Conservation (phyloP, 1,140 invertebrate genomes). For the Papilio aristodemus region DNA sequence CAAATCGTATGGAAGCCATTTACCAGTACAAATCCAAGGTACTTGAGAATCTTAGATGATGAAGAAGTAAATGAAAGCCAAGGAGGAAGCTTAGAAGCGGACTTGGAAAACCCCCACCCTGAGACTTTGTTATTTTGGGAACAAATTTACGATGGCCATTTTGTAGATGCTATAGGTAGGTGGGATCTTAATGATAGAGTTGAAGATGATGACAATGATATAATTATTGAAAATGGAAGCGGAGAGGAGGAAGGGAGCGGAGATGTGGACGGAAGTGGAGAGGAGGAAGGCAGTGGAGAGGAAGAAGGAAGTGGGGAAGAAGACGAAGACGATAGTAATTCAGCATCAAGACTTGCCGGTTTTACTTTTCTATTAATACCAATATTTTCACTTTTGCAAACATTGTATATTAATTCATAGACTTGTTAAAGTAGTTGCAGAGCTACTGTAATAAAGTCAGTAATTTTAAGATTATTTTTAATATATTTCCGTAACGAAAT, state of each 20-base stretch:
- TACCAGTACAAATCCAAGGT: slow-evolving; percentile 43
- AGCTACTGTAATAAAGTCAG: background rate
- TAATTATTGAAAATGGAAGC: slow-evolving; percentile 4
- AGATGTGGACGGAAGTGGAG: slow-evolving; percentile 33
- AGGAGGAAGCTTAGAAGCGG: slow-evolving; percentile 48
- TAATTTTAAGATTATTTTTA: slow-evolving; percentile 36
- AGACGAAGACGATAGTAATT: slow-evolving; percentile 40
- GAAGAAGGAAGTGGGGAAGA: slow-evolving; percentile 19
- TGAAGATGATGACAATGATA: slow-evolving; percentile 40
- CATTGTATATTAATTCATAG: slow-evolving; percentile 48
- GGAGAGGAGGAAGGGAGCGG: slow-evolving; percentile 23
- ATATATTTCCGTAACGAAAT: slow-evolving; percentile 47
- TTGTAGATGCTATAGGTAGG: slow-evolving; percentile 55
- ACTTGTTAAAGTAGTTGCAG: slow-evolving; percentile 41
- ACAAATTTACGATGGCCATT: slow-evolving; percentile 57
- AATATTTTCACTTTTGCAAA: slow-evolving; percentile 54
- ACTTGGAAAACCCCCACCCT: slow-evolving; percentile 52
- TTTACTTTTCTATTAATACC: slow-evolving; percentile 58
- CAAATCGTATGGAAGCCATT: slow-evolving; percentile 51
- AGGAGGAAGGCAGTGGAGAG: slow-evolving; percentile 34
- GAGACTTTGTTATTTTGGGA: slow-evolving; percentile 60
- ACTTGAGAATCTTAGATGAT: slow-evolving; percentile 50
- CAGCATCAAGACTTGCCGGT: slow-evolving; percentile 52
- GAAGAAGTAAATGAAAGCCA: slow-evolving; percentile 44
- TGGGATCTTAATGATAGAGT: slow-evolving; percentile 48